These are phyloP conservation scores for Apotomis betuletana DNA, from an alignment of 2,888 invertebrate species.

Conservation along the genomic window DNA sequence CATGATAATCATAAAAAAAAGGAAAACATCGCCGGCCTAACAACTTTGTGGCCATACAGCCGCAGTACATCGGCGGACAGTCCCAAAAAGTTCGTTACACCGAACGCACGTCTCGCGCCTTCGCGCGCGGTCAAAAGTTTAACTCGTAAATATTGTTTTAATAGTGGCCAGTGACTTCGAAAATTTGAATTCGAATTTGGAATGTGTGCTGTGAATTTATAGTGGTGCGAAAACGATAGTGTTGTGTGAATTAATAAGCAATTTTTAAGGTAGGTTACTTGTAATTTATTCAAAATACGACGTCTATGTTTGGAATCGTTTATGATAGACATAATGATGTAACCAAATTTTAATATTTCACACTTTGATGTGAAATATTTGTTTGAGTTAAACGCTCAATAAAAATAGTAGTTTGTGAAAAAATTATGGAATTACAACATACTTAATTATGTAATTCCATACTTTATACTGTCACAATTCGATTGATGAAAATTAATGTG, in stretches of 20 bases:
- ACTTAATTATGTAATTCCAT: no score
- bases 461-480: no score
- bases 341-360: constrained; percentile 15
- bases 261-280: constrained; percentile 22
- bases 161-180: constrained; percentile 32
- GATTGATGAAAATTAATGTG: no score
- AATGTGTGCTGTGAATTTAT: constrained; percentile 32
- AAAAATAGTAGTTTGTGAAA: no score
- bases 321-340: constrained; percentile 10
- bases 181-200: constrained; percentile 25
- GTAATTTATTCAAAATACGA: constrained; percentile 34
- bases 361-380: constrained; percentile 6
- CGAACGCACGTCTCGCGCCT: constrained; percentile 15
- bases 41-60: constrained; percentile 4
- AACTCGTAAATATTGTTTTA: constrained; percentile 4
- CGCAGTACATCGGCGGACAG: constrained; percentile 17
- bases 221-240: constrained; percentile 14
- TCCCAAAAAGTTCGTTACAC: constrained; percentile 17
- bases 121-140: constrained; percentile 18
- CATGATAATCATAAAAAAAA: constrained; percentile 17
- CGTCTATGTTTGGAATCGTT: constrained; percentile 21
- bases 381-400: neutral
- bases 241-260: constrained; percentile 11
- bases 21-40: constrained; percentile 5
- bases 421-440: no score